Percentiles rank a stretch among this genome's conserved stretches.
Evolutionary conservation across 2,888 invertebrate genomes (phyloP).

Genomic region (Keiferia lycopersicella): DNA sequence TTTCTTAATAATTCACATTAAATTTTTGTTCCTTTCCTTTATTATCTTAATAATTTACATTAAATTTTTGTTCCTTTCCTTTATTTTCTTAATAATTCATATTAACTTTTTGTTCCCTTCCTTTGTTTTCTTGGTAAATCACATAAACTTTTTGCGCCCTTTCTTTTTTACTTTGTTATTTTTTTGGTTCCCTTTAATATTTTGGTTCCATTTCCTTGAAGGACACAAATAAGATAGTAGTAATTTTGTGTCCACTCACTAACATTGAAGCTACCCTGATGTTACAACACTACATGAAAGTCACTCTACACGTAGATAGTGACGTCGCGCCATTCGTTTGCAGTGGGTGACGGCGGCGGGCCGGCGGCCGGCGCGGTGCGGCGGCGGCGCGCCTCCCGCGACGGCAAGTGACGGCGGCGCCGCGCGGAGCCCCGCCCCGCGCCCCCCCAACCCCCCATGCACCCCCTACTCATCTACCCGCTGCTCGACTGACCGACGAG

Average conservation of each 20-base stretch:
- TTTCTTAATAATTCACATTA: too few species aligned
- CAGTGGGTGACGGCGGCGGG: slow-evolving; percentile 62
- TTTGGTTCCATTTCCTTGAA: too few species aligned
- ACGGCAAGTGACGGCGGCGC: slow-evolving; percentile 88
- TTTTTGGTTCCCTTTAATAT: too few species aligned
- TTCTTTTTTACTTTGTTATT: too few species aligned
- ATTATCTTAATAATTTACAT: too few species aligned
- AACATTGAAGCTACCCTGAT: background rate
- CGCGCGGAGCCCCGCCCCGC: slow-evolving; percentile 67
- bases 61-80: too few species aligned
- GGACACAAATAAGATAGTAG: too few species aligned
- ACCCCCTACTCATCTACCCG: slow-evolving; percentile 28
- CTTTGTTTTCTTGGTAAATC: too few species aligned
- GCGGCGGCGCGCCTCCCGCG: slow-evolving; percentile 85
- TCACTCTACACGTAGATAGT: background rate
- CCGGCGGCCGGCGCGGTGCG: slow-evolving; percentile 60
- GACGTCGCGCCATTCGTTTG: slow-evolving; percentile 26
- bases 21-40: too few species aligned
- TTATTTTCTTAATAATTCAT: too few species aligned
- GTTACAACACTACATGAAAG: background rate
- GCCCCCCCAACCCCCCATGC: slow-evolving; percentile 30
- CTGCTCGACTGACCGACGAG: slow-evolving; percentile 7
- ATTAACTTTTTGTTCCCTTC: too few species aligned
- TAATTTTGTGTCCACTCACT: background rate
- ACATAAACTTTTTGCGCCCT: too few species aligned